Conservation (phyloP, 2,888 invertebrate species). For the Acanthopleura granulata region DNA sequence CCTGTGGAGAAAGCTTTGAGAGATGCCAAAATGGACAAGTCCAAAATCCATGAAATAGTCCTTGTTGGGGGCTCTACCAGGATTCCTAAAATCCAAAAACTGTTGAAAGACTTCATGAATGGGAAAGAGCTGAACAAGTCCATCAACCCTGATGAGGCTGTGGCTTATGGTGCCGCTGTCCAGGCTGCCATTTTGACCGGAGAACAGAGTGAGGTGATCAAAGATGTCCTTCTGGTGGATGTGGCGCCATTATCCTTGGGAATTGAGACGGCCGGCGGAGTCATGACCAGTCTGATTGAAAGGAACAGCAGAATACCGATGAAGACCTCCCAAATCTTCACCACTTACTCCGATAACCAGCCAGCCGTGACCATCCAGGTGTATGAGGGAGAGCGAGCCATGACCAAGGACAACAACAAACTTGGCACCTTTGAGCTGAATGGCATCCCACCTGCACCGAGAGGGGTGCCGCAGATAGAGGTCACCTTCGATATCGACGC, state of each 20-base stretch:
- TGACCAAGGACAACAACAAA: slow-evolving; percentile 92
- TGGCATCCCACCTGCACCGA: slow-evolving; percentile 66
- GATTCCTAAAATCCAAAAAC: slow-evolving; percentile 96
- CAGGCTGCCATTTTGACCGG: slow-evolving; percentile 79
- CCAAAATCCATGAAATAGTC: slow-evolving; percentile 81
- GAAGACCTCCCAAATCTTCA: slow-evolving; percentile 75
- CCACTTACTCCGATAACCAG: slow-evolving; percentile 93
- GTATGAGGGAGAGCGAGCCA: slow-evolving; percentile 93
- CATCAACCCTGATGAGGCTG: slow-evolving; percentile 98
- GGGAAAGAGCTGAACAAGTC: slow-evolving; percentile 94
- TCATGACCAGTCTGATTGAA: slow-evolving; percentile 60
- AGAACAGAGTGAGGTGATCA: slow-evolving; percentile 76
- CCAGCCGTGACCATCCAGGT: slow-evolving; percentile 73
- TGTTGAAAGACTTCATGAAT: slow-evolving; percentile 77
- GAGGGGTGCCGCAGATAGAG: slow-evolving; percentile 66
- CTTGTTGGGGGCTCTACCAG: slow-evolving; percentile 91
- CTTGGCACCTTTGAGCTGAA: slow-evolving; percentile 63
- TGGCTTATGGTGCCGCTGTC: slow-evolving; percentile 77
- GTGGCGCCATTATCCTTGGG: slow-evolving; percentile 68
- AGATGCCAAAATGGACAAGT: slow-evolving; percentile 91
- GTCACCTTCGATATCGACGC: slow-evolving; percentile 91
- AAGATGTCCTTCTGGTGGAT: slow-evolving; percentile 88
- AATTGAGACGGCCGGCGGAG: slow-evolving; percentile 74
- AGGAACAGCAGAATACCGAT: slow-evolving; percentile 68
- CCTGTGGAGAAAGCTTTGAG: slow-evolving; percentile 95